These are phyloP conservation scores for Halocynthia aurantium DNA, from an alignment of 23 tunicate genomes.

Conservation along the genomic window DNA sequence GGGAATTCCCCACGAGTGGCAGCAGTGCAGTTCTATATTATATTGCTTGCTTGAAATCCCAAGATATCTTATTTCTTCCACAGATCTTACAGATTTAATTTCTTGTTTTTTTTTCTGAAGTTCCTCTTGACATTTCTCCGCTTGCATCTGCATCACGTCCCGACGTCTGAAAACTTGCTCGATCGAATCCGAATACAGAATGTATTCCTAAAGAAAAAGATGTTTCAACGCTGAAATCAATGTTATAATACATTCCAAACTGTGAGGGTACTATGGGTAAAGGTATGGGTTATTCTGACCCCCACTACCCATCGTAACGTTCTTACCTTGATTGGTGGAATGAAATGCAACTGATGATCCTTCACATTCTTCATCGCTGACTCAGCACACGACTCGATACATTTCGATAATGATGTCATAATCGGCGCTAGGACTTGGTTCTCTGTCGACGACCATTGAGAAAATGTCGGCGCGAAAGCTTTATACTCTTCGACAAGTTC, in stretches of 20 bases:
- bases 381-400: conserved; percentile 52
- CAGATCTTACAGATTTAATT: conserved; percentile 52
- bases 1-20: too few relatives aligned
- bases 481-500: conserved; percentile 53
- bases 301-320: too few relatives aligned
- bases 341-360: conserved; percentile 30
- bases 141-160: conserved; percentile 46
- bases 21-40: too few relatives aligned
- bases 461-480: conserved; percentile 69
- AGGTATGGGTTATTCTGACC: neutral
- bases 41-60: neutral
- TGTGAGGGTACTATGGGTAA: neutral
- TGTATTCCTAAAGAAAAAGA: conserved; percentile 42
- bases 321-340: conserved; percentile 64
- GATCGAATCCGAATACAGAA: conserved; percentile 57
- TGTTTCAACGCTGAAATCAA: neutral
- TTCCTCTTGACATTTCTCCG: conserved; percentile 44
- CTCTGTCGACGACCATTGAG: conserved; percentile 59
- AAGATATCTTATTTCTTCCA: neutral
- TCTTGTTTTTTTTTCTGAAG: conserved; percentile 50
- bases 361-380: conserved; percentile 36
- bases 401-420: conserved; percentile 44
- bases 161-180: conserved; percentile 63
- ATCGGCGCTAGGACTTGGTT: conserved; percentile 53
- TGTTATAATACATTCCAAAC: neutral